phyloP scores from a whole-genome alignment of 2,888 invertebrate genomes.

The Listrodromus nycthemerus region DNA sequence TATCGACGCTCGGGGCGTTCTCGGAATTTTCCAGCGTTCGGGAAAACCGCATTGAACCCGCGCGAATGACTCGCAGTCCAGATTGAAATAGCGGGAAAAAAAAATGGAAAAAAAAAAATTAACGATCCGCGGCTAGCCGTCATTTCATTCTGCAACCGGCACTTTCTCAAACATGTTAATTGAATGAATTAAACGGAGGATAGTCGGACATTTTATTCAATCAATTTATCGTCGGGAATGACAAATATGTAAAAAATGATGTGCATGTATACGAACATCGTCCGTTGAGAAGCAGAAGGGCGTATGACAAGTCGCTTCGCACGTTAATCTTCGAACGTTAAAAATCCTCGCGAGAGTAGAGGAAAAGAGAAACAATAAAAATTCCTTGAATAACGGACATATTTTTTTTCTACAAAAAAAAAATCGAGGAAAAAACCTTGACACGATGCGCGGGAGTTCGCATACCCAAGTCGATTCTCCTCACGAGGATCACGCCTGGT shows the following conservation, averaged over 20 bases:
- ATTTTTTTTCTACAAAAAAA: not conserved
- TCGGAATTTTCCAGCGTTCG: constrained; percentile 27
- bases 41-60: constrained; percentile 32
- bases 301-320: not conserved
- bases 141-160: constrained; percentile 9
- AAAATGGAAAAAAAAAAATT: constrained; percentile 7
- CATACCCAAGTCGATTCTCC: not conserved
- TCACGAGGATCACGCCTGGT: not conserved
- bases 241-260: constrained; percentile 8
- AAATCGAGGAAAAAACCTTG: not conserved
- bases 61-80: not conserved
- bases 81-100: not conserved
- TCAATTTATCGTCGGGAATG: not conserved
- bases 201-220: constrained; percentile 26
- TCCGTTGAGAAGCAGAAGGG: too few species aligned
- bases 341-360: too few species aligned
- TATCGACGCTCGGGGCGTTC: not conserved
- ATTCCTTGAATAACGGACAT: not conserved
- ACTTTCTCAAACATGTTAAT: constrained; percentile 39
- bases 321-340: not conserved
- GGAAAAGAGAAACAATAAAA: not conserved
- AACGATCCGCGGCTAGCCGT: not conserved
- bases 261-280: not conserved
- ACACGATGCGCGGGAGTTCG: constrained; percentile 4
- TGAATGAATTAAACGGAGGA: constrained; percentile 35